phyloP scores from a whole-genome alignment of 30 jellyfish, hydroid and myxozoan species.

The Turritopsis rubra region DNA sequence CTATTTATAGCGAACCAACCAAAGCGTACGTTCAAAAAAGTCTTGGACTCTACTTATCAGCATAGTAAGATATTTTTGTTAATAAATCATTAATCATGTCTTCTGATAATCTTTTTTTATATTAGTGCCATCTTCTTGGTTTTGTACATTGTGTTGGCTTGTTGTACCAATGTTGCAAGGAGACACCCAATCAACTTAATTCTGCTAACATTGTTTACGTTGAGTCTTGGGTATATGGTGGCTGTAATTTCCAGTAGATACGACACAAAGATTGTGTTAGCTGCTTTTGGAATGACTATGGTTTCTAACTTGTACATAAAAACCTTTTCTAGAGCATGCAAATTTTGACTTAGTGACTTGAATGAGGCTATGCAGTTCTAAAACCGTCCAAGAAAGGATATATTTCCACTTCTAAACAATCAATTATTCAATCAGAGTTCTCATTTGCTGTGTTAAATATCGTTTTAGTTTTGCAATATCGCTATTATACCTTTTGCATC shows the following conservation, averaged over 20 bases:
- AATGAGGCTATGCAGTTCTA: no score
- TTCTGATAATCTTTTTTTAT: not conserved
- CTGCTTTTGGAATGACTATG: conserved; percentile 66
- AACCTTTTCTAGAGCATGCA: no score
- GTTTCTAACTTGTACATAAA: conserved; percentile 32
- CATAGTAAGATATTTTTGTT: conserved; percentile 27
- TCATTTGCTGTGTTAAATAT: no score
- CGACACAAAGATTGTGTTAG: conserved; percentile 68
- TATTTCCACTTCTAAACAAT: no score
- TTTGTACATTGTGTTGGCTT: conserved; percentile 51
- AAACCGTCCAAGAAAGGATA: no score
- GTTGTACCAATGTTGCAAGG: conserved; percentile 71
- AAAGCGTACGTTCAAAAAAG: conserved; percentile 43
- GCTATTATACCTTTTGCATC: conserved; percentile 77
- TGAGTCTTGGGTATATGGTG: conserved; percentile 61
- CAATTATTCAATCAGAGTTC: no score
- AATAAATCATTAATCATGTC: not conserved
- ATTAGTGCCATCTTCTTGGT: conserved; percentile 59
- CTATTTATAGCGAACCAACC: conserved; percentile 53
- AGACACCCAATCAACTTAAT: conserved; percentile 61
- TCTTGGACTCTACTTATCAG: conserved; percentile 42
- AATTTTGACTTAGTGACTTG: no score
- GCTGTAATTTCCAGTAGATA: conserved; percentile 72
- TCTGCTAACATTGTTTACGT: conserved; percentile 42
- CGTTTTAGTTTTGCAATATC: conserved; percentile 41